These are phyloP conservation scores for Xiphophorus birchmanni DNA, from an alignment of 2,797 vertebrate genomes.

Conservation along the genomic window DNA sequence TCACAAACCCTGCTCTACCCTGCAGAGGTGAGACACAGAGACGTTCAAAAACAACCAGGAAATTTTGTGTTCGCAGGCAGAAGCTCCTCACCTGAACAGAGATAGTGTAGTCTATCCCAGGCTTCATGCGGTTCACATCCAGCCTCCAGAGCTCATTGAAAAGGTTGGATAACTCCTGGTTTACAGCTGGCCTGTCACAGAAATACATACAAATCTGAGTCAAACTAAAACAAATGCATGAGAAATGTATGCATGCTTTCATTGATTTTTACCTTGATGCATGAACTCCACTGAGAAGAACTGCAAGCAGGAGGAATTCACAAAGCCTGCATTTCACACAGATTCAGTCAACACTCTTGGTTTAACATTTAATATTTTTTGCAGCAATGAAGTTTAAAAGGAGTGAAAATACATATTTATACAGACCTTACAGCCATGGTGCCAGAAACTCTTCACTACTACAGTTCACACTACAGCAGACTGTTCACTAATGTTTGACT, in stretches of 20 bases:
- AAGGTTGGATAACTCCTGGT: slow-evolving; percentile 83
- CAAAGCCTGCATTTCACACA: slow-evolving; percentile 51
- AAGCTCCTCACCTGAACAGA: slow-evolving; percentile 80
- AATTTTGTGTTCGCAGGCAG: background rate
- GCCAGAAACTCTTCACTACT: background rate
- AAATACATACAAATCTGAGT: background rate
- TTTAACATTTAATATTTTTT: background rate
- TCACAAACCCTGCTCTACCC: slow-evolving; percentile 81
- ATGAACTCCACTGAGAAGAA: slow-evolving; percentile 49
- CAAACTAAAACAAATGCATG: background rate
- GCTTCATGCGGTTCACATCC: slow-evolving; percentile 79
- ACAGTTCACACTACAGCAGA: background rate
- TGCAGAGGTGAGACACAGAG: slow-evolving; percentile 47
- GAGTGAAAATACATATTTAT: background rate
- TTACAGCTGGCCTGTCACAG: slow-evolving; percentile 75
- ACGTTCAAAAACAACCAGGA: background rate
- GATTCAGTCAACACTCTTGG: background rate
- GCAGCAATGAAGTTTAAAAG: background rate
- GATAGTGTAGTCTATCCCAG: slow-evolving; percentile 83
- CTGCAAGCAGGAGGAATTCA: slow-evolving; percentile 58
- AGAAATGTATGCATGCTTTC: background rate
- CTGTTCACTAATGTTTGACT: background rate
- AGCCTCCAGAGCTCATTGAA: slow-evolving; percentile 86
- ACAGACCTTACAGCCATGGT: slow-evolving; percentile 61
- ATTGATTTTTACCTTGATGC: slow-evolving; percentile 64